Evolutionary conservation across 2,797 vertebrate genomes (phyloP), one percentile per base, ranked within the genome.

Genomic region (Channallabes apus): DNA sequence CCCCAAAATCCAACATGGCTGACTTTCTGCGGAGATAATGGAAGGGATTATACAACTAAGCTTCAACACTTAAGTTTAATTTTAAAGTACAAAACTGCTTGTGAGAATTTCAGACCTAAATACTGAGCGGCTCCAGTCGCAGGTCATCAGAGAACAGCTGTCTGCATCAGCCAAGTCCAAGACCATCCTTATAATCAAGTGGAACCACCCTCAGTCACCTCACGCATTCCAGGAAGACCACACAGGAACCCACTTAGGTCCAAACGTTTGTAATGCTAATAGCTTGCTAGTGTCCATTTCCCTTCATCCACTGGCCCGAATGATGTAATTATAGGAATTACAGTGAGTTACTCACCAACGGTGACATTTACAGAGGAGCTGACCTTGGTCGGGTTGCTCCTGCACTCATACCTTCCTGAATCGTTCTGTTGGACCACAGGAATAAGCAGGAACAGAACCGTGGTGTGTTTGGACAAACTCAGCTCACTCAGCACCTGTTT

Each of bases 391-490:
- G 32, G 72, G 24, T 20, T 0, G 11, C 20, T 86, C 81, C 72
- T 22, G 82, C 90, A 89, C 35, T 27, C 54, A 24, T 90, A 90
- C 18, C 0, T 20, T n/a, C 88, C 90, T 0, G 80, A 68, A 84
- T 90, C 29, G 61, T 35, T 65, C 27, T 35, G 51, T 22, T 64
- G 87, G 82, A 38, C 46, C 4, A 5, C 24, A 24, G 82, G 1
- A 83, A 89, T 9, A 4, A 32, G 38, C 56, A 88, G 38, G 54
- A 78, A 32, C 41, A 89, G 64, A 7, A 29, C 62, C 15, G 80
- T 24, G 17, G 0, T 73, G 54, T 76, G 38, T 58, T 56, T 79
- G 11, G 24, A 67, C 35, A 77, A 38, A 27, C 51, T 22, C 9
- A 59, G 1, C 62, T 77, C 58, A 5, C 1, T 68, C 24, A 51